Evolutionary conservation across 2,113 vertebrate genomes (phyloP).

Genomic region (Etheostoma cragini): DNA sequence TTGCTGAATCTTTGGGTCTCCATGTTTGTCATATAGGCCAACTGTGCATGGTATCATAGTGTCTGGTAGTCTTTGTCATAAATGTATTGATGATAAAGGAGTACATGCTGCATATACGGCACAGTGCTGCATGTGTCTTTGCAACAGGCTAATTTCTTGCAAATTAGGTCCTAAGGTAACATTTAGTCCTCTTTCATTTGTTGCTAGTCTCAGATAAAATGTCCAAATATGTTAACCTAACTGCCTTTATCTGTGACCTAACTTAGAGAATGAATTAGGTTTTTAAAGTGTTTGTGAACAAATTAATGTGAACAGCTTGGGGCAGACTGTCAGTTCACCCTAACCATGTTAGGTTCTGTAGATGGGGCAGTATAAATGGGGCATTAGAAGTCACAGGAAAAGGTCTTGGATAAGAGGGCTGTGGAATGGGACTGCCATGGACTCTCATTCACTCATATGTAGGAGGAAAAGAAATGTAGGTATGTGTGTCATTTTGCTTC

Average conservation of each 20-base stretch:
- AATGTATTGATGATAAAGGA: background rate
- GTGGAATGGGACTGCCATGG: slow-evolving; percentile 81
- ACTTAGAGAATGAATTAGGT: slow-evolving; percentile 28
- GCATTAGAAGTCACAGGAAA: slow-evolving; percentile 53
- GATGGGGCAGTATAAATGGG: slow-evolving; percentile 80
- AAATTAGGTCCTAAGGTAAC: slow-evolving; percentile 40
- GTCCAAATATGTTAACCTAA: slow-evolving; percentile 53
- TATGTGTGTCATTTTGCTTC: slow-evolving; percentile 70
- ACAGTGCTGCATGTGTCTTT: background rate
- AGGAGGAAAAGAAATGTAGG: slow-evolving; percentile 84
- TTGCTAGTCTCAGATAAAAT: slow-evolving; percentile 2
- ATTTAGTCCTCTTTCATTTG: slow-evolving; percentile 44
- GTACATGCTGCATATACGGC: background rate
- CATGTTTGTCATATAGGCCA: slow-evolving; percentile 21
- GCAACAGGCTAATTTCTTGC: slow-evolving; percentile 2
- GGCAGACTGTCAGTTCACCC: slow-evolving; percentile 73
- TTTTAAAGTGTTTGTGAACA: slow-evolving; percentile 43
- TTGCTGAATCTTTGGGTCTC: background rate
- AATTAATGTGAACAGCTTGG: slow-evolving; percentile 68
- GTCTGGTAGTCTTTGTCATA: background rate
- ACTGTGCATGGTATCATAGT: background rate
- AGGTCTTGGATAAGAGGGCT: slow-evolving; percentile 50
- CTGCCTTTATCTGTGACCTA: slow-evolving; percentile 23
- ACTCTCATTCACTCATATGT: slow-evolving; percentile 78
- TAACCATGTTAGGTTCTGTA: slow-evolving; percentile 77